Evolutionary conservation across 1,140 invertebrate species (phyloP), one percentile per base, ranked within the genome.

Genomic region (Grapholita molesta): DNA sequence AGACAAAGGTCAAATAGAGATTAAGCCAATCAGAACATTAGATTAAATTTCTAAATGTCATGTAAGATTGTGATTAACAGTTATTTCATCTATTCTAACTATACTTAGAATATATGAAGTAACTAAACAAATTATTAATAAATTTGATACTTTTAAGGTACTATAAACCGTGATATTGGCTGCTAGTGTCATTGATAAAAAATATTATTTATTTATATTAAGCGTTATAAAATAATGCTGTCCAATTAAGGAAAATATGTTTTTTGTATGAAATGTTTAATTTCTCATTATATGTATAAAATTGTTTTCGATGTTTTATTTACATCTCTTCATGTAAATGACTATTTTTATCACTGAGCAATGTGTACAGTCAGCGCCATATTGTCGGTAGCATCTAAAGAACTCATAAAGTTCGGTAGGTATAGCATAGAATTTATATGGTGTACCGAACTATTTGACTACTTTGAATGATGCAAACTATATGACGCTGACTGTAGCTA

Each of bases 141-240:
- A n/a, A n/a, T n/a, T n/a, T n/a, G n/a, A n/a, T n/a, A n/a, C n/a
- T n/a, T n/a, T n/a, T n/a, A n/a, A 66, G 32, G 25, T 11, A 21
- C 38, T 66, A 38, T 12, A 18, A n/a, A 18, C 32, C 38, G 32
- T 66, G 64, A 38, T 42, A 66, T 38, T 35, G 64, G 64, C 64
- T 38, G 64, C 64, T 66, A 66, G 64, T 66, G 28, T 66, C 30
- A 61, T 15, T 1, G n/a, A 61, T 30, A n/a, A 32, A 15, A 23
- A 38, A n/a, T n/a, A 15, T 15, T 38, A 66, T 64, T 64, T 66
- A 66, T 23, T 66, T 21, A 11, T 66, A 11, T 61, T 24, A 30
- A 15, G 55, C 28, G 30, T 66, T 66, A 66, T 66, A 2, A 35
- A 35, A 61, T 61, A 61, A 35, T 38, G 35, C 61, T 33, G 12